phyloP scores from a whole-genome alignment of 2,797 vertebrate genomes.

The Xyrichtys novacula region DNA sequence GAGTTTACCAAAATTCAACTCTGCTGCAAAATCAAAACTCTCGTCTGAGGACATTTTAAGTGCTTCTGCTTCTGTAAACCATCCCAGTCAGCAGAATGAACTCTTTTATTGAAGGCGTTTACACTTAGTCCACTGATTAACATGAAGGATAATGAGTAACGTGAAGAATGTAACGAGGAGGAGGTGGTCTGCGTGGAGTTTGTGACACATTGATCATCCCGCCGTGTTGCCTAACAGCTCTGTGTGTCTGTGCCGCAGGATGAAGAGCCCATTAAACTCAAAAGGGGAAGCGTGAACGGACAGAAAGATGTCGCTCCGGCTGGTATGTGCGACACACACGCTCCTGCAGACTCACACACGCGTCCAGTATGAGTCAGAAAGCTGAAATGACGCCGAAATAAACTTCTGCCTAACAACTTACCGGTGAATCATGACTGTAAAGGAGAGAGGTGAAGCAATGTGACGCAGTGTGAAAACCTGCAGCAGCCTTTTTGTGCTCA shows the following conservation, averaged over 20 bases:
- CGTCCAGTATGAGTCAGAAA: slow-evolving; percentile 38
- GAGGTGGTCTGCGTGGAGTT: not conserved
- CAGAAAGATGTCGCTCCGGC: slow-evolving; percentile 77
- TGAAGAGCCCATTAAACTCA: slow-evolving; percentile 73
- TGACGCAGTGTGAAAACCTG: not conserved
- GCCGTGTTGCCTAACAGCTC: slow-evolving; percentile 5
- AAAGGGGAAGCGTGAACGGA: slow-evolving; percentile 83
- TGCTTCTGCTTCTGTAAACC: not conserved
- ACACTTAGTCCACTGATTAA: slow-evolving; percentile 54
- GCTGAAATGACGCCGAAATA: slow-evolving; percentile 13
- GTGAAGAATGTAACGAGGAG: not conserved
- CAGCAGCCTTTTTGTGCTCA: not conserved
- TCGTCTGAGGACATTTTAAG: not conserved
- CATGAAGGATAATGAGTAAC: slow-evolving; percentile 63
- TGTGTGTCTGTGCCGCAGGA: slow-evolving; percentile 69
- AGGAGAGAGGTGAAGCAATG: not conserved
- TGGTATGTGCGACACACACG: slow-evolving; percentile 79
- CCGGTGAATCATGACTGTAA: not conserved
- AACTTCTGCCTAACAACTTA: slow-evolving; percentile 31
- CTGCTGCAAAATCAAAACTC: not conserved
- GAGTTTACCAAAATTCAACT: not conserved
- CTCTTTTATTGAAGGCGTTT: not conserved
- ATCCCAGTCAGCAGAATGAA: slow-evolving; percentile 20
- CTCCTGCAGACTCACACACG: slow-evolving; percentile 3
- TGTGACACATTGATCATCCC: slow-evolving; percentile 35